Conservation (phyloP, 2,888 invertebrate species). For the Erannis defoliaria region DNA sequence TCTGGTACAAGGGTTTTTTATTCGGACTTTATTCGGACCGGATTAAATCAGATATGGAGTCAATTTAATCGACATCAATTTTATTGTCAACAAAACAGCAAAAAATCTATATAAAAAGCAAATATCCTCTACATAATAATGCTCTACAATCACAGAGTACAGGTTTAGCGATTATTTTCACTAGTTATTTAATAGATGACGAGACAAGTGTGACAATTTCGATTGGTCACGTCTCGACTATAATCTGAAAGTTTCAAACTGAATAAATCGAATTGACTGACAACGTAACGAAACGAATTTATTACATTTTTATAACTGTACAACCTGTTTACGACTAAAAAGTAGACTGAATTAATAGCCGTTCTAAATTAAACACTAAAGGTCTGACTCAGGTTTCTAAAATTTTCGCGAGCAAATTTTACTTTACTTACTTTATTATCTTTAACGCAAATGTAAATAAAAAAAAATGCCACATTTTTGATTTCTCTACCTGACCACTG, state of each 20-base stretch:
- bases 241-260: constrained; percentile 30
- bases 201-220: constrained; percentile 26
- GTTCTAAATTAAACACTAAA: constrained; percentile 9
- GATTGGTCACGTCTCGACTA: constrained; percentile 26
- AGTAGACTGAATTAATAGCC: constrained; percentile 10
- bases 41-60: too few species aligned
- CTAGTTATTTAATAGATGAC: constrained; percentile 24
- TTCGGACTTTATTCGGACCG: too few species aligned
- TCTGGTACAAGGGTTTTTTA: too few species aligned
- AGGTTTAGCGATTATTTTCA: constrained; percentile 5
- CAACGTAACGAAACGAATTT: constrained; percentile 27
- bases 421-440: not conserved
- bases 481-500: too few species aligned
- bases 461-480: too few species aligned
- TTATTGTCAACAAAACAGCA: not conserved
- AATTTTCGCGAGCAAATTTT: not conserved
- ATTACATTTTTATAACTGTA: constrained; percentile 29
- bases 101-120: not conserved
- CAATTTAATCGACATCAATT: too few species aligned
- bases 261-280: constrained; percentile 26
- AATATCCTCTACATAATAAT: not conserved
- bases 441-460: too few species aligned
- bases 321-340: constrained; percentile 23
- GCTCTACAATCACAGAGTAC: not conserved
- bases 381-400: not conserved